Base-by-base conservation (phyloP, 2,888 invertebrate species). In the Alcis repandata region DNA sequence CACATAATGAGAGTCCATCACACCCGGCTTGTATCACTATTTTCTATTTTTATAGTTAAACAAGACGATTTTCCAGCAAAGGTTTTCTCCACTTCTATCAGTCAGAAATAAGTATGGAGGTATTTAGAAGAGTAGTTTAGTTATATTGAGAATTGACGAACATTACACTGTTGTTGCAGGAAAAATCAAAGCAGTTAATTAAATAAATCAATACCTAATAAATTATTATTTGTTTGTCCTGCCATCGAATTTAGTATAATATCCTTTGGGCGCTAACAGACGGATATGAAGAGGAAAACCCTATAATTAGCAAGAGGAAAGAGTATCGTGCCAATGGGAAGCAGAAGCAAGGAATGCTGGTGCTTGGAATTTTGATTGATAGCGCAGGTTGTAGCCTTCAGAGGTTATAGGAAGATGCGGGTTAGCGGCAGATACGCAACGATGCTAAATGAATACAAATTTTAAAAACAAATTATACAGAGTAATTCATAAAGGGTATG, bases 241-340 rank as follows among this genome's bases (percentile, higher is more conserved):
- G 15, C 17, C 19, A 19, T 33, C 22, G 57, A 49, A 0, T 27
- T 27, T 4, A 27, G 27, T 38, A 19, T 57, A 56, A 62, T 51
- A 57, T 45, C 22, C 17, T 8, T 56, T 36, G 17, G 41, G 48
- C 20, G 10, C 59, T 40, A 19, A 11, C 59, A 15, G 54, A 43
- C 63, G 63, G 63, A 70, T 49, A 19, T 63, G 2, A 54, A 33
- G 36, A 72, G 68, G 70, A 69, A 65, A 66, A 65, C 20, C 53
- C 53, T 64, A 56, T 70, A 59, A 69, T 72, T 70, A 69, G 53
- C 22, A 54, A 46, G 63, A 69, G 72, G 72, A 69, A 67, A 65
- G 33, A 59, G 33, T 17, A 1, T 9, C 32, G 48, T 64, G 69
- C 66, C 68, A 68, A 68, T 67, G 59, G 68, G 65, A 65, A 63